Percentiles rank a stretch among this genome's conserved stretches.
These are phyloP conservation scores for Sander vitreus DNA, from an alignment of 2,113 vertebrate genomes.

Conservation along the genomic window DNA sequence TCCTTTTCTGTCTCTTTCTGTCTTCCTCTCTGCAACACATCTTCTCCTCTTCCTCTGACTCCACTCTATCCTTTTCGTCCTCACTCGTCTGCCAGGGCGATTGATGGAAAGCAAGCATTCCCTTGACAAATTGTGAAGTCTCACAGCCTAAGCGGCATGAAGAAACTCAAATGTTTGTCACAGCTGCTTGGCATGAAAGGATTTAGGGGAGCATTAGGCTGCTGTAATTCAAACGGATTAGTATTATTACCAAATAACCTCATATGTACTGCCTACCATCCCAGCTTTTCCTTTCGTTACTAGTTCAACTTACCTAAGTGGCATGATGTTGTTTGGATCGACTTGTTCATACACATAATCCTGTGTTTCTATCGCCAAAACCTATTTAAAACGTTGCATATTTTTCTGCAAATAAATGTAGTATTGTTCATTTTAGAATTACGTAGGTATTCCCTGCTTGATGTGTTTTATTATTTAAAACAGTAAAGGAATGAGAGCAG, in stretches of 20 bases:
- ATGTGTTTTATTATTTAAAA: conserved; percentile 3
- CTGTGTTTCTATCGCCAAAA: neutral
- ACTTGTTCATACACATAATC: neutral
- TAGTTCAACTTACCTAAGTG: conserved; percentile 22
- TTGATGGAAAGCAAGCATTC: conserved; percentile 62
- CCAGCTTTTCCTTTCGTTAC: conserved; percentile 13
- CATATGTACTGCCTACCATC: conserved; percentile 16
- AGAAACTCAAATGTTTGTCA: conserved; percentile 69
- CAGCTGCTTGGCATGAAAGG: conserved; percentile 69
- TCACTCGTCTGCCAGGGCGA: conserved; percentile 58
- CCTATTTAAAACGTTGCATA: neutral
- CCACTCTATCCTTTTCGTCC: conserved; percentile 53
- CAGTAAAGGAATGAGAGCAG: neutral
- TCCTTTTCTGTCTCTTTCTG: conserved; percentile 25
- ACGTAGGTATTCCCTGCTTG: neutral
- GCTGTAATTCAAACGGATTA: conserved; percentile 59
- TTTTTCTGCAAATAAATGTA: neutral
- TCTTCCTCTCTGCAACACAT: conserved; percentile 42
- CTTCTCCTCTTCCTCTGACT: conserved; percentile 50
- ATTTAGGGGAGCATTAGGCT: conserved; percentile 64
- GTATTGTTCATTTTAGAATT: neutral
- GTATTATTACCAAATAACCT: conserved; percentile 52
- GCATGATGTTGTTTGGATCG: neutral
- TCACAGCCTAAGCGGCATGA: conserved; percentile 36
- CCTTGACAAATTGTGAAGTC: conserved; percentile 61